phyloP scores from a whole-genome alignment of 2,888 invertebrate genomes.

The Embidobia sp. region DNA sequence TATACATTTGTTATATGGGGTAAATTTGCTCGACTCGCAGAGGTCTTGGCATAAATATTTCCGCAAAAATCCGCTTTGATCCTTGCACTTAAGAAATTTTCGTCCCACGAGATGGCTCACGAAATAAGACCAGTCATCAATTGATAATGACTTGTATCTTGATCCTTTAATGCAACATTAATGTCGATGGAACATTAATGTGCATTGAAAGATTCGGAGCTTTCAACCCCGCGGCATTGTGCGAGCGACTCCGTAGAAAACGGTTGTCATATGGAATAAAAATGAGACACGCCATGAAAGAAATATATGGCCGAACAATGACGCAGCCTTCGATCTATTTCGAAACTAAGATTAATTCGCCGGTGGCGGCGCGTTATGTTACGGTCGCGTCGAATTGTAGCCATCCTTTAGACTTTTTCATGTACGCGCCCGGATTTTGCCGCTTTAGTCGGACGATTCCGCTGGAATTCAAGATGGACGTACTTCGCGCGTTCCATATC shows the following conservation, averaged over 20 bases:
- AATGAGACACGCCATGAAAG: constrained; percentile 51
- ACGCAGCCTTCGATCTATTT: constrained; percentile 58
- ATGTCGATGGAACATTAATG: constrained; percentile 39
- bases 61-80: constrained; percentile 23
- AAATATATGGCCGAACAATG: constrained; percentile 60
- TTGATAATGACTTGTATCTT: constrained; percentile 51
- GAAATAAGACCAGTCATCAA: constrained; percentile 39
- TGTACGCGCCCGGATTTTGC: constrained; percentile 33
- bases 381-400: constrained; percentile 26
- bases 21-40: too few species aligned
- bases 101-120: neutral
- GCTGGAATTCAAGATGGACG: constrained; percentile 50
- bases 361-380: constrained; percentile 14
- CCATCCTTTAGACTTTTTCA: constrained; percentile 40
- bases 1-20: too few species aligned
- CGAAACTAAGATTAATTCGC: constrained; percentile 58
- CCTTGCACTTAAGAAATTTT: constrained; percentile 16
- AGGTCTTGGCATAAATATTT: constrained; percentile 15
- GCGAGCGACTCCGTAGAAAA: constrained; percentile 32
- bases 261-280: constrained; percentile 56
- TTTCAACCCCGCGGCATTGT: constrained; percentile 39
- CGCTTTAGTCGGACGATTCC: constrained; percentile 24
- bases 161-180: constrained; percentile 43
- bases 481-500: constrained; percentile 50
- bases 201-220: constrained; percentile 37